Evolutionary conservation across 2,113 vertebrate genomes (phyloP).

Genomic region (Condylura cristata): DNA sequence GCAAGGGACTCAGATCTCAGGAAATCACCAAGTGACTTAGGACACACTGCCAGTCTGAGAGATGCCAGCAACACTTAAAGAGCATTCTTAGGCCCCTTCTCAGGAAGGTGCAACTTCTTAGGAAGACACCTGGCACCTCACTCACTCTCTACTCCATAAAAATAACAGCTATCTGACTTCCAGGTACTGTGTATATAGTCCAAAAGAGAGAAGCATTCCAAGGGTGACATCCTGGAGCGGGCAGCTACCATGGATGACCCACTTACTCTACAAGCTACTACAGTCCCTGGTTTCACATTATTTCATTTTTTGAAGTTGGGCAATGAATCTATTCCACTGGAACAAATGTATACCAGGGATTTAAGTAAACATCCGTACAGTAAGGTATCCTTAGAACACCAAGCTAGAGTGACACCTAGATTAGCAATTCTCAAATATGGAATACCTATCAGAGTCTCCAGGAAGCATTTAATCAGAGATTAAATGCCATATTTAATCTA

Average conservation of each 20-base stretch:
- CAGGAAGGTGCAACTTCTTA: too few species aligned
- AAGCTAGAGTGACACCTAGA: neutral
- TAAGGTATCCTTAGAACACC: neutral
- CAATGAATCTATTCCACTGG: neutral
- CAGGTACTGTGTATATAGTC: neutral
- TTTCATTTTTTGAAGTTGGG: neutral
- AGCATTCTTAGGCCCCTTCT: neutral
- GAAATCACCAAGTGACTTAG: neutral
- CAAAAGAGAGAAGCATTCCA: neutral
- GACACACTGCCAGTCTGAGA: neutral
- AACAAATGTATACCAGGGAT: neutral
- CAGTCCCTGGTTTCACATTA: neutral
- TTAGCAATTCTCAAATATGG: neutral
- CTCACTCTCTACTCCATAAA: too few species aligned
- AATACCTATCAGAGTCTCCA: too few species aligned
- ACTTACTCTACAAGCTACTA: neutral
- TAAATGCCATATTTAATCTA: too few species aligned
- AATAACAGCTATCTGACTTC: neutral
- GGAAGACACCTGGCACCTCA: too few species aligned
- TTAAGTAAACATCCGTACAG: neutral
- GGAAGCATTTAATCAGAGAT: neutral
- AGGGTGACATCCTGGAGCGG: neutral
- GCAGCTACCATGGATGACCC: neutral
- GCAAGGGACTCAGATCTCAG: neutral
- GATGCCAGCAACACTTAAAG: fast-evolving